These are phyloP conservation scores for Gephyroberyx darwinii DNA, from an alignment of 2,797 vertebrate species.

Conservation along the genomic window DNA sequence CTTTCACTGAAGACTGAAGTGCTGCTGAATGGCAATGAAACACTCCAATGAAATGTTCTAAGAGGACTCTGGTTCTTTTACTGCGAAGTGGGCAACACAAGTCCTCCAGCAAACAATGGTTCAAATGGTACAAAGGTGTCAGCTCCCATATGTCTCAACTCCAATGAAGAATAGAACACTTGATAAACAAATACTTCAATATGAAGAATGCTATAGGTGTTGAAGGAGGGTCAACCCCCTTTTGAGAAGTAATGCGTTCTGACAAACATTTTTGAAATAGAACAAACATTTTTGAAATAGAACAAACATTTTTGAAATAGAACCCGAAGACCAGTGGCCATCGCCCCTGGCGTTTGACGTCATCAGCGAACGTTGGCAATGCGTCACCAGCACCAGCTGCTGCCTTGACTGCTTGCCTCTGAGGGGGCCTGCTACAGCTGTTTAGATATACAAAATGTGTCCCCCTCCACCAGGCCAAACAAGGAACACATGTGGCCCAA, in stretches of 20 bases:
- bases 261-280: conserved; percentile 51
- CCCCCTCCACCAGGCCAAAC: conserved; percentile 64
- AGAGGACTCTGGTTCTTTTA: neutral
- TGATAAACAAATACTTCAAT: neutral
- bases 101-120: neutral
- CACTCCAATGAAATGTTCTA: neutral
- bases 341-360: conserved; percentile 69
- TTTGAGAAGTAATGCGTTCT: conserved; percentile 16
- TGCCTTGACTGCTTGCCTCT: conserved; percentile 62
- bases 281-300: conserved; percentile 40
- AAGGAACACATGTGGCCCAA: conserved; percentile 76
- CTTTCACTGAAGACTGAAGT: neutral
- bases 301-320: conserved; percentile 66
- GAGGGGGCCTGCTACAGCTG: conserved; percentile 74
- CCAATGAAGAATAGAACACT: neutral
- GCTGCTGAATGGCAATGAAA: neutral
- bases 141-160: neutral
- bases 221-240: conserved; percentile 7
- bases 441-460: conserved; percentile 72
- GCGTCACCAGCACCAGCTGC: conserved; percentile 77
- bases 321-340: conserved; percentile 49
- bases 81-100: neutral
- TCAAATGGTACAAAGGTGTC: neutral
- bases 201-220: conserved; percentile 1
- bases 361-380: conserved; percentile 63